These are phyloP conservation scores for Morpho helenor DNA, from an alignment of 2,888 invertebrate species.

Conservation along the genomic window DNA sequence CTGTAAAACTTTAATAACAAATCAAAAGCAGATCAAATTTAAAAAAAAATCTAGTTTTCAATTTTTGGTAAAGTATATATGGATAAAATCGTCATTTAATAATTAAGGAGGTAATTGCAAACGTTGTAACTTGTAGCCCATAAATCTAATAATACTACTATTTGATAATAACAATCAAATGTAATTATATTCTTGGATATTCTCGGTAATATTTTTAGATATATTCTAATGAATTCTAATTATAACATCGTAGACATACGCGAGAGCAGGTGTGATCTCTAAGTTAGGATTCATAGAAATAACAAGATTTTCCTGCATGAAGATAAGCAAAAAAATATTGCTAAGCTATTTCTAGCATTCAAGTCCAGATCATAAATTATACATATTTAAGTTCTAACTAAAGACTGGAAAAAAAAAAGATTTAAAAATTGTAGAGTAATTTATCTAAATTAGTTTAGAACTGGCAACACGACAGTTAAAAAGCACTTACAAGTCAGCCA, in stretches of 20 bases:
- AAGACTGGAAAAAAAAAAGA: not conserved
- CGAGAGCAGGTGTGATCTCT: conserved; percentile 20
- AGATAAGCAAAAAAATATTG: conserved; percentile 10
- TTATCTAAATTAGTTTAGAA: conserved; percentile 8
- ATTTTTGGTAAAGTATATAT: no score
- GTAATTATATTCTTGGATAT: not conserved
- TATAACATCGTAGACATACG: conserved; percentile 3
- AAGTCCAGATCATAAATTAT: conserved; percentile 12
- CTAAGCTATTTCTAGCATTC: conserved; percentile 8
- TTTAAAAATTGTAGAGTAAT: conserved; percentile 1
- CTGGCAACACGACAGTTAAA: not conserved
- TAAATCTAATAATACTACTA: no score
- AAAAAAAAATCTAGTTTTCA: no score
- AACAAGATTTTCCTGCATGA: conserved; percentile 22
- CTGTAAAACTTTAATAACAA: no score
- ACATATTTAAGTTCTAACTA: conserved; percentile 11
- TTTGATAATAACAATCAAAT: not conserved
- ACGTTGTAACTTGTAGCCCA: no score
- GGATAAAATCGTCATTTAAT: no score
- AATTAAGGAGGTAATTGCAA: no score
- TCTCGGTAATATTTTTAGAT: not conserved
- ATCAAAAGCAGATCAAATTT: no score
- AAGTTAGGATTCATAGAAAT: conserved; percentile 21
- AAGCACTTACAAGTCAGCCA: conserved; percentile 11
- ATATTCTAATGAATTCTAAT: conserved; percentile 7